Evolutionary conservation across 2,797 vertebrate species (phyloP), one percentile per base, ranked within the genome.

Genomic region (Sardinella longiceps): DNA sequence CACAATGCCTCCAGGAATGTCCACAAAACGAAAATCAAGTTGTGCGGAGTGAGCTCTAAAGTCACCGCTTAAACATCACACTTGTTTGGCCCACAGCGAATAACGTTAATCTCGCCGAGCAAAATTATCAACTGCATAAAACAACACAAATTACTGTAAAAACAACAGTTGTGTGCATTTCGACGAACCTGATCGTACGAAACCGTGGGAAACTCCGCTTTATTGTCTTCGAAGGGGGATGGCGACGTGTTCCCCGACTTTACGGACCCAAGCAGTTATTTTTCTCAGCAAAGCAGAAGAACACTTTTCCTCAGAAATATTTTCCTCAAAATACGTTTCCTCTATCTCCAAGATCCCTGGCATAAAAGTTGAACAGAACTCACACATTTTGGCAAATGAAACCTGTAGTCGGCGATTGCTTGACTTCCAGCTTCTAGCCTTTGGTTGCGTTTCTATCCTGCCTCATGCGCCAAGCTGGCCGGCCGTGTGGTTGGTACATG

Each of bases 121-220:
- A 23, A 77, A 77, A 23, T 15, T 9, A n/a, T 43, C 11, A 0
- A 37, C 0, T 77, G 1, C 23, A 77, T 77, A 23, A 43, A 77
- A 77, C 18, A 9, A 20, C 70, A 77, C 7, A 39, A 43, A 77
- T 18, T 6, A 77, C 18, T 2, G 9, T 23, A 43, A 28, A 28
- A 43, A 77, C 33, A 2, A 37, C 33, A 77, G 23, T 18, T 43
- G 3, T 77, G 37, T 37, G 28, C 37, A 43, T 23, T 77, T 77
- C 70, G 37, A 77, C 70, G 33, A 77, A 37, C 33, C 33, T 77
- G 33, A 43, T 77, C 70, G 43, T 43, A 77, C 70, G 20, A 77
- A 77, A 43, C 70, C 70, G 70, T 77, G 70, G 70, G 70, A 77
- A 77, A 77, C 70, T 77, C 20, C 5, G 70, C 70, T 43, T 77